phyloP scores from a whole-genome alignment of 1,140 invertebrate genomes.

The Drosophila kanapiae region DNA sequence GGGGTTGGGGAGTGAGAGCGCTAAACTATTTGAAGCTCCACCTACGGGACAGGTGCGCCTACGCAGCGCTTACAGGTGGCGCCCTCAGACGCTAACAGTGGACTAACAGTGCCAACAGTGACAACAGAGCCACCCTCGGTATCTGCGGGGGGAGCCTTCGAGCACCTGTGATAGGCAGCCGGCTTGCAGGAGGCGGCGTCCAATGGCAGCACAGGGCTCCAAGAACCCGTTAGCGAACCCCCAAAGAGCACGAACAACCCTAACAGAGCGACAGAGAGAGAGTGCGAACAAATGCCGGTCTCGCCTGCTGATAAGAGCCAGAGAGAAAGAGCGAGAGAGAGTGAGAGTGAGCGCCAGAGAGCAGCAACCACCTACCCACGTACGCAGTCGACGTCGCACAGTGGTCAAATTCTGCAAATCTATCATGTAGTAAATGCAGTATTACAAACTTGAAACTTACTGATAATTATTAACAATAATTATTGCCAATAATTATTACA shows the following conservation, averaged over 20 bases:
- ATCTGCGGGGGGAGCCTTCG: conserved; percentile 7
- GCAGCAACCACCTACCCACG: conserved; percentile 41
- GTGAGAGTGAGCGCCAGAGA: conserved; percentile 37
- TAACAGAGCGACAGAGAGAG: conserved; percentile 37
- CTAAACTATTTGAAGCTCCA: conserved; percentile 46
- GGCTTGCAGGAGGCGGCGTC: conserved; percentile 45
- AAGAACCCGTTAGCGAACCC: conserved; percentile 34
- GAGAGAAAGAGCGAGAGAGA: conserved; percentile 34
- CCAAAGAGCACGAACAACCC: conserved; percentile 72
- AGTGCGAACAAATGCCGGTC: conserved; percentile 45
- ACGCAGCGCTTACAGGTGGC: conserved; percentile 33
- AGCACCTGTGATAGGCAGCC: conserved; percentile 80
- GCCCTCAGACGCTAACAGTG: conserved; percentile 22
- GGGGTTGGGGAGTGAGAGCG: not conserved
- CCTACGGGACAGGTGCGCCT: conserved; percentile 54
- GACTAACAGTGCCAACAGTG: conserved; percentile 10
- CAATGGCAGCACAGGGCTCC: conserved; percentile 63
- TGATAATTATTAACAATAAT: not conserved
- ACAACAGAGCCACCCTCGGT: conserved; percentile 44
- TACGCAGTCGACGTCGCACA: conserved; percentile 24
- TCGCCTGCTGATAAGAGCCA: conserved; percentile 30
- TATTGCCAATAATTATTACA: not conserved
- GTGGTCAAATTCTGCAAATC: not conserved
- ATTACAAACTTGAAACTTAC: not conserved
- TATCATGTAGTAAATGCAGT: too few relatives aligned